phyloP scores from a whole-genome alignment of 2,888 invertebrate species.

The Galerucella pusilla region DNA sequence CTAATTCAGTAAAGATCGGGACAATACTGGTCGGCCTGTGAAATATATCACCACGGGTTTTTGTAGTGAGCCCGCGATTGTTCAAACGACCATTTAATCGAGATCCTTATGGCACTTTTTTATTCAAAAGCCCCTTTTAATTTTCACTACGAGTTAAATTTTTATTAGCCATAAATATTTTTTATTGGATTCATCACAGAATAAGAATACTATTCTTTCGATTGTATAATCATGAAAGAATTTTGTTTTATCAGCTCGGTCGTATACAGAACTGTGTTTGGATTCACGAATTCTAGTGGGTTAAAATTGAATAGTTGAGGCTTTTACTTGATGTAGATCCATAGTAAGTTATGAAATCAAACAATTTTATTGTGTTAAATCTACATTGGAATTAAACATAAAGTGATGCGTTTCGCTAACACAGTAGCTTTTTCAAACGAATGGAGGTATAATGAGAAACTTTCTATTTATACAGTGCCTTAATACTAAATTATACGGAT shows the following conservation, averaged over 20 bases:
- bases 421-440: no score
- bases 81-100: slow-evolving; percentile 48
- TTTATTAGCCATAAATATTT: slow-evolving; percentile 44
- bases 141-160: slow-evolving; percentile 41
- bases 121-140: slow-evolving; percentile 44
- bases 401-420: no score
- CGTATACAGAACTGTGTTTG: neutral
- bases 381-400: no score
- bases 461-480: no score
- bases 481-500: no score
- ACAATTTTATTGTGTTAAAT: no score
- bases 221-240: neutral
- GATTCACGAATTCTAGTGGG: neutral
- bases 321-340: no score
- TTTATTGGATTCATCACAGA: slow-evolving; percentile 27
- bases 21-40: slow-evolving; percentile 46
- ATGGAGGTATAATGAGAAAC: no score
- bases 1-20: slow-evolving; percentile 43
- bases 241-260: neutral
- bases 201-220: slow-evolving; percentile 5
- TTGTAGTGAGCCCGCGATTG: slow-evolving; percentile 48
- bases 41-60: slow-evolving; percentile 50
- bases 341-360: no score
- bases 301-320: no score
- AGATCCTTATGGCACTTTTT: slow-evolving; percentile 49